phyloP scores from a whole-genome alignment of 2,113 vertebrate genomes.

The Phyllostomus discolor region DNA sequence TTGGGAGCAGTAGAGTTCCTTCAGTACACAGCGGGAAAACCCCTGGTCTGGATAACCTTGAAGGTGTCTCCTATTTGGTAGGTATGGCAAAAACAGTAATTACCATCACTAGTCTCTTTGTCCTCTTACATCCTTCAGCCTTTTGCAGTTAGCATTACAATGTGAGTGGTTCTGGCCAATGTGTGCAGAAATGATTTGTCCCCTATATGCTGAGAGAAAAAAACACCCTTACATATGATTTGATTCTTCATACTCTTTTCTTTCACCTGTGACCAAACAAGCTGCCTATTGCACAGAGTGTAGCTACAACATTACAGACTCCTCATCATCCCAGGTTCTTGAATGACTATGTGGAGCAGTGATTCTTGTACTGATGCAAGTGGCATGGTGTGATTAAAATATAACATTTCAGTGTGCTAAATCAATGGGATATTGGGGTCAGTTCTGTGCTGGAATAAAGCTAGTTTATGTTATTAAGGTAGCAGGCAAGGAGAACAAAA shows the following conservation, averaged over 20 bases:
- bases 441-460: background rate
- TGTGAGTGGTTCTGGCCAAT: background rate
- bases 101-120: background rate
- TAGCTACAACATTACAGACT: background rate
- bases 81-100: background rate
- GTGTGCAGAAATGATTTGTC: background rate
- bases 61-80: background rate
- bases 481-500: background rate
- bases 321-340: background rate
- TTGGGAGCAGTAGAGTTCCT: background rate
- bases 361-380: background rate
- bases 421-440: background rate
- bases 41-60: background rate
- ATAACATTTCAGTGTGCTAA: background rate
- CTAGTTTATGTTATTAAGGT: background rate
- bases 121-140: background rate
- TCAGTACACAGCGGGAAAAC: background rate
- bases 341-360: background rate
- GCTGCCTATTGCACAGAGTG: background rate
- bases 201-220: background rate
- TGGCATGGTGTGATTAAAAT: background rate
- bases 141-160: background rate
- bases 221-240: background rate
- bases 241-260: background rate
- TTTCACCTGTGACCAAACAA: background rate